Percentiles rank a stretch among this genome's conserved stretches.
phyloP scores from a whole-genome alignment of 2,113 vertebrate genomes.

The Chloebia gouldiae region DNA sequence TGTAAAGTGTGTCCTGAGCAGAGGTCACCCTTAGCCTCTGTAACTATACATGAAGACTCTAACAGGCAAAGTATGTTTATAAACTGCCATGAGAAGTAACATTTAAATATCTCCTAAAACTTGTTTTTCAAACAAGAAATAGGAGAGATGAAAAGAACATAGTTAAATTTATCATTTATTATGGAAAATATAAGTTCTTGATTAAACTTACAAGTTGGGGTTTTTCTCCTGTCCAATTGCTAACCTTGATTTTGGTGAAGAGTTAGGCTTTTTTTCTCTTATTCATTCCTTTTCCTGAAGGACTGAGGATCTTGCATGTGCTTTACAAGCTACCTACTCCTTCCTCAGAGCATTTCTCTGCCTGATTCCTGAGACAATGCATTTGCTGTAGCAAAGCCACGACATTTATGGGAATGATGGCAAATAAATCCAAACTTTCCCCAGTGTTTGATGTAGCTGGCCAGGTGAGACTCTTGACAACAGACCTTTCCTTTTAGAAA shows the following conservation, averaged over 20 bases:
- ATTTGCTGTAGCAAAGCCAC: not conserved
- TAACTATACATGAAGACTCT: fast-evolving
- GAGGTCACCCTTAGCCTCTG: not conserved
- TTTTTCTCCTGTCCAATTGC: not conserved
- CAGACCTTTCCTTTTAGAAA: not conserved
- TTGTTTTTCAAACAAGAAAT: not conserved
- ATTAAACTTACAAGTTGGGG: not conserved
- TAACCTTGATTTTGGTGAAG: not conserved
- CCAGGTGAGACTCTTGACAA: not conserved
- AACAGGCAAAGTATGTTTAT: not conserved
- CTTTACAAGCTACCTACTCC: not conserved
- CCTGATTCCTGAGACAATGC: not conserved
- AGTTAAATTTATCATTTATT: not conserved
- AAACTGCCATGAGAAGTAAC: not conserved
- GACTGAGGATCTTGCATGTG: fast-evolving
- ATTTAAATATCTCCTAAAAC: not conserved
- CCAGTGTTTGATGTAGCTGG: not conserved
- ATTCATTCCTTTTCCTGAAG: not conserved
- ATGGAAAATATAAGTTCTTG: not conserved
- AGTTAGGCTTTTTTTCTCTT: not conserved
- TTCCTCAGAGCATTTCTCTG: not conserved
- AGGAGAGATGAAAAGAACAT: not conserved
- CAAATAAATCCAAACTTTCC: not conserved
- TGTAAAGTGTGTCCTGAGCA: not conserved
- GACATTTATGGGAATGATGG: not conserved